Evolutionary conservation across 2,797 vertebrate genomes (phyloP).

Genomic region (Leuciscus waleckii): DNA sequence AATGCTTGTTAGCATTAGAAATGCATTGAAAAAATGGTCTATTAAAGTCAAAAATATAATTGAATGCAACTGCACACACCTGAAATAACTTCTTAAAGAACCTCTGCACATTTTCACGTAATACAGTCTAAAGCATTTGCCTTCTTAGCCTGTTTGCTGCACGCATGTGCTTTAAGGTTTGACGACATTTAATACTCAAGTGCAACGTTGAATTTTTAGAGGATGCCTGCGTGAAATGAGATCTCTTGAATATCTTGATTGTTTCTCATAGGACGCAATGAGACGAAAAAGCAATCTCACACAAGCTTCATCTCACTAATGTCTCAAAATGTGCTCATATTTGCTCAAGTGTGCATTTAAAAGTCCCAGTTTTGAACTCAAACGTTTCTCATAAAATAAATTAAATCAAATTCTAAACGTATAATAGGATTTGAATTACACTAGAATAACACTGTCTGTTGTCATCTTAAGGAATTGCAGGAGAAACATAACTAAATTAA

Average conservation of each 20-base stretch:
- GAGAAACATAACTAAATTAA: background rate
- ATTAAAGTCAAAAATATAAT: background rate
- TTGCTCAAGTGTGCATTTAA: background rate
- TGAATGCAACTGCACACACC: background rate
- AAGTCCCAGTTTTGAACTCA: background rate
- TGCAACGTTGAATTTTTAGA: background rate
- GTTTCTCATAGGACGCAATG: background rate
- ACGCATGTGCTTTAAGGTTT: background rate
- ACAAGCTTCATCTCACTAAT: background rate
- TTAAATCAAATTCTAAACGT: background rate
- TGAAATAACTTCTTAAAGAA: background rate
- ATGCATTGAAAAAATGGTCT: background rate
- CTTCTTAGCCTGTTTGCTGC: background rate
- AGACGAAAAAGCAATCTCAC: background rate
- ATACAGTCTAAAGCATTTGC: background rate
- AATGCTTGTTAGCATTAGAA: background rate
- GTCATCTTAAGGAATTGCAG: background rate
- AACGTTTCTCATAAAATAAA: background rate
- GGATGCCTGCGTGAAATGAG: background rate
- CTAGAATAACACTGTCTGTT: background rate
- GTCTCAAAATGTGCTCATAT: background rate
- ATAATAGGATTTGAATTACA: background rate
- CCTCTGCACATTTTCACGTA: background rate
- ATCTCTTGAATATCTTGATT: background rate
- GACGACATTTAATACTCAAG: background rate